Conservation (phyloP, 2,113 vertebrate species). For the Aix galericulata region DNA sequence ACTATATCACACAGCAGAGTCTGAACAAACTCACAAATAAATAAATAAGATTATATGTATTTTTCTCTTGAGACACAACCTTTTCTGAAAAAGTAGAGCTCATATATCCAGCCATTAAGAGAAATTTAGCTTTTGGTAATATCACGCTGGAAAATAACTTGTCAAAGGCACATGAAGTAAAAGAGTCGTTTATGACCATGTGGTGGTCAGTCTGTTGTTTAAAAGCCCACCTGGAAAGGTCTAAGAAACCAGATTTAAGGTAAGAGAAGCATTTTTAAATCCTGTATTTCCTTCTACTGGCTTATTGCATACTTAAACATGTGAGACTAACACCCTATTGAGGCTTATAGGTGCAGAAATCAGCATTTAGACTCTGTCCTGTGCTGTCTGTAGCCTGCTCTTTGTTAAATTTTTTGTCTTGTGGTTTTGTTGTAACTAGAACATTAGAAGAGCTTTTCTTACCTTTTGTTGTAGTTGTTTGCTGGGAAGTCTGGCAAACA, state of each 20-base stretch:
- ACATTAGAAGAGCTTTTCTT: background rate
- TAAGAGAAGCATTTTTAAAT: background rate
- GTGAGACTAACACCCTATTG: background rate
- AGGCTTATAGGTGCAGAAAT: background rate
- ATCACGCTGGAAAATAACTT: background rate
- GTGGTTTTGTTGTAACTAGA: background rate
- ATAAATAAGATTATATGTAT: background rate
- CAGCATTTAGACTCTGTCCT: background rate
- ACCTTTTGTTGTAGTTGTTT: background rate
- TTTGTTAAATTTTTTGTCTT: background rate
- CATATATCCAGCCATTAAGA: background rate
- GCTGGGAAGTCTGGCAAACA: background rate
- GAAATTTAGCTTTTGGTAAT: background rate
- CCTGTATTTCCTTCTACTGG: background rate
- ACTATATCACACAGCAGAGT: background rate
- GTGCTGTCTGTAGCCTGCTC: background rate
- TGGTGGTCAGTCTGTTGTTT: background rate
- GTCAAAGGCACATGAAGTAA: background rate
- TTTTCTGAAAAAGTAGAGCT: background rate
- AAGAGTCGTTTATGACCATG: background rate
- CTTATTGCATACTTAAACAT: background rate
- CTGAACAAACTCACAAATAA: background rate
- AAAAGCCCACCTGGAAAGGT: background rate
- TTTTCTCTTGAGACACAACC: background rate
- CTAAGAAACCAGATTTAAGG: background rate